Conservation (phyloP, 1,140 invertebrate species). For the Drosophila paulistorum region DNA sequence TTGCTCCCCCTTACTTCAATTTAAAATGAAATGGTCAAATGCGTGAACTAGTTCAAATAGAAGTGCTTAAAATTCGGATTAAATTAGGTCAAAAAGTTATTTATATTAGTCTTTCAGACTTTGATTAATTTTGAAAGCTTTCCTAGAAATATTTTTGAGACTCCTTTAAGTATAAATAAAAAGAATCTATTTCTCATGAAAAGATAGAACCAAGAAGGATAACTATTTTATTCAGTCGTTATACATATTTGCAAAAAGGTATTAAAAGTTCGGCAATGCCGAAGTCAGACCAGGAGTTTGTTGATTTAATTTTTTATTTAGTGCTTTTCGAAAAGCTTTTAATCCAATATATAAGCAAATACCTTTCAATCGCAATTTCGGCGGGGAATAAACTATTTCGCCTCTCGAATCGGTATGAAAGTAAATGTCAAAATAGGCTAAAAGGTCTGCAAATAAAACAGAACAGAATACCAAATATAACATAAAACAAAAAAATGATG, state of each 20-base stretch:
- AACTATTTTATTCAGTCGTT: constrained; percentile 29
- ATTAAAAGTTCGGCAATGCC: constrained; percentile 7
- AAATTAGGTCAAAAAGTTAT: too few species aligned
- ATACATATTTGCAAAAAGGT: constrained; percentile 25
- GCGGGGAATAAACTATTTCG: constrained; percentile 87
- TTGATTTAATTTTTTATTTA: background rate
- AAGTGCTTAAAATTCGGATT: too few species aligned
- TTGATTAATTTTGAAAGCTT: too few species aligned
- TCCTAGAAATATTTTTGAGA: too few species aligned
- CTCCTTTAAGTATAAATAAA: too few species aligned
- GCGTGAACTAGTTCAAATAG: too few species aligned
- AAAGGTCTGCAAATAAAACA: constrained; percentile 88
- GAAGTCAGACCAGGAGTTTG: too few species aligned
- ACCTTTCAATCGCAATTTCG: constrained; percentile 90
- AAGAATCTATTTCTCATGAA: too few species aligned
- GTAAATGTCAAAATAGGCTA: constrained; percentile 90
- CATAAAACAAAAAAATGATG: constrained; percentile 48
- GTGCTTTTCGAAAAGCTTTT: background rate
- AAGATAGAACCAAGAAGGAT: too few species aligned
- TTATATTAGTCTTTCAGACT: too few species aligned
- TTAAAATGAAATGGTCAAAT: too few species aligned
- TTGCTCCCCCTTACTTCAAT: background rate
- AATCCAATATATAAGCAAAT: constrained; percentile 71
- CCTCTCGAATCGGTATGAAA: constrained; percentile 91
- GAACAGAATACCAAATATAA: constrained; percentile 55